These are phyloP conservation scores for Hyppa rectilinea DNA, from an alignment of 2,888 invertebrate species.

Conservation along the genomic window DNA sequence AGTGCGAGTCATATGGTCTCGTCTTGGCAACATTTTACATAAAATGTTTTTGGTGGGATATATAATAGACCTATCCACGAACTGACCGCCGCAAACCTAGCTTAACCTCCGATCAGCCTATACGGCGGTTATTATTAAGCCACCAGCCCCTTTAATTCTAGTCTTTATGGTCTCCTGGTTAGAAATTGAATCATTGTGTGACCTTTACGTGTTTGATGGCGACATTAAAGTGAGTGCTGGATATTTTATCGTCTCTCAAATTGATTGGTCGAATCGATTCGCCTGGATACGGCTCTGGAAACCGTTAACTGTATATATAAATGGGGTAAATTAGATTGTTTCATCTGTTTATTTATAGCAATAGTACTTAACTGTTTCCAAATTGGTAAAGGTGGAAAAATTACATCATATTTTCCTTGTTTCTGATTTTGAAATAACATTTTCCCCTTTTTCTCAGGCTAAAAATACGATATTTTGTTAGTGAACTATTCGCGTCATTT, in stretches of 20 bases:
- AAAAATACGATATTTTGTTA: slow-evolving; percentile 16
- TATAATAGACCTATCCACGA: background rate
- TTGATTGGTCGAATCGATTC: slow-evolving; percentile 48
- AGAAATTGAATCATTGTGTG: slow-evolving; percentile 48
- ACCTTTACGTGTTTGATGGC: slow-evolving; percentile 49
- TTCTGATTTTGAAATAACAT: background rate
- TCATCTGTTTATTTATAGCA: slow-evolving; percentile 17
- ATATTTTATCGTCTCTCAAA: slow-evolving; percentile 50
- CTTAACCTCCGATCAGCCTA: background rate
- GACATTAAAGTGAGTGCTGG: slow-evolving; percentile 30
- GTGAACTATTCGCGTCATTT: background rate
- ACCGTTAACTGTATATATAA: slow-evolving; percentile 17
- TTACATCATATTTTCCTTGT: slow-evolving; percentile 6
- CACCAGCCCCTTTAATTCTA: background rate
- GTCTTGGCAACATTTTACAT: too few relatives aligned
- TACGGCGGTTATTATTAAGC: background rate
- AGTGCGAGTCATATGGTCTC: too few relatives aligned
- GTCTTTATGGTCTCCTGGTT: slow-evolving; percentile 8
- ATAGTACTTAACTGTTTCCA: background rate
- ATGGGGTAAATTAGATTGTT: slow-evolving; percentile 40
- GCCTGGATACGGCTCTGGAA: slow-evolving; percentile 20
- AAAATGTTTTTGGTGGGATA: too few relatives aligned
- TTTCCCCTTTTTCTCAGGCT: slow-evolving; percentile 6
- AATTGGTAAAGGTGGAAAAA: slow-evolving; percentile 2
- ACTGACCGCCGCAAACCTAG: background rate